Evolutionary conservation across 1,140 invertebrate species (phyloP).

Genomic region (Tetragnatha versicolor): DNA sequence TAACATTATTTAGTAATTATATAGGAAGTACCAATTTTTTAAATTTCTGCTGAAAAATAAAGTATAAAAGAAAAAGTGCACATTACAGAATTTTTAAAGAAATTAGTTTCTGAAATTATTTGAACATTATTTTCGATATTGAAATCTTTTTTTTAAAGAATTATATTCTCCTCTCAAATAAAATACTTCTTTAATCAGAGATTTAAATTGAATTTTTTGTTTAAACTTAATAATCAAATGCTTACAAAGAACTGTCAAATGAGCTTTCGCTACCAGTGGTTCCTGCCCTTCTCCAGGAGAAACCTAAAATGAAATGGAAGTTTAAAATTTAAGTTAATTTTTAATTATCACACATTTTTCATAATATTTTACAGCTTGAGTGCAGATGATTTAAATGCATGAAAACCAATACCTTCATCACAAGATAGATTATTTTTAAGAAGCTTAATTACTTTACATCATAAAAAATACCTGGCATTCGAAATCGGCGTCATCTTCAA

Average conservation of each 20-base stretch:
- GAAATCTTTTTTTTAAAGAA: background rate
- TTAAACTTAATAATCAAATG: slow-evolving; percentile 9
- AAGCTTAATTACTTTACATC: background rate
- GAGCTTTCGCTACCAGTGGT: slow-evolving; percentile 81
- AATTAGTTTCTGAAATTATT: too few species aligned
- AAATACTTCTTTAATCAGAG: background rate
- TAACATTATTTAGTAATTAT: too few species aligned
- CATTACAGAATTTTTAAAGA: too few species aligned
- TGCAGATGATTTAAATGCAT: too few species aligned
- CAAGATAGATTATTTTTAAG: background rate
- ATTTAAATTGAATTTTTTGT: background rate
- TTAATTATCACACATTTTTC: too few species aligned
- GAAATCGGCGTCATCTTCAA: slow-evolving; percentile 88
- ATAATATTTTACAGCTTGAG: too few species aligned
- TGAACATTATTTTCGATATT: background rate
- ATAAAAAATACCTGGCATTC: slow-evolving; percentile 81
- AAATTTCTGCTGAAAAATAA: too few species aligned
- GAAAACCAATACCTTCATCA: too few species aligned
- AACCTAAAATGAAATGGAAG: slow-evolving; percentile 73
- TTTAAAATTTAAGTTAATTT: too few species aligned
- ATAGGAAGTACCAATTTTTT: too few species aligned
- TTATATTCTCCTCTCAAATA: background rate
- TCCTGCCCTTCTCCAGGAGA: slow-evolving; percentile 78
- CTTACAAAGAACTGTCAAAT: slow-evolving; percentile 87
- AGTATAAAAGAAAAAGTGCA: too few species aligned